Conservation (phyloP, 2,888 invertebrate genomes). For the Sesia apiformis region DNA sequence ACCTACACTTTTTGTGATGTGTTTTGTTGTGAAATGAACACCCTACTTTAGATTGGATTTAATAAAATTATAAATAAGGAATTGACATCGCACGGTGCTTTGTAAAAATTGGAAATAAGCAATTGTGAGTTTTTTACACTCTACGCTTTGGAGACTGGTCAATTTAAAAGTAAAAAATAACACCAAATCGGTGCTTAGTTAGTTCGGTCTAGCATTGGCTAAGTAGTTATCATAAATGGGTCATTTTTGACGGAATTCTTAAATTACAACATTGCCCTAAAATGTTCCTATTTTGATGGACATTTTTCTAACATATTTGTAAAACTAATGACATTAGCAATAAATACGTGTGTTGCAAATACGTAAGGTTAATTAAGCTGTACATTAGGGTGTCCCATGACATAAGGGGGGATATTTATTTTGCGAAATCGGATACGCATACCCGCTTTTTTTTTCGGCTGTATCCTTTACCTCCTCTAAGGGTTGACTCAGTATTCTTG, state of each 20-base stretch:
- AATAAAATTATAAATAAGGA: not conserved
- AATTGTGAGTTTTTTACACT: not conserved
- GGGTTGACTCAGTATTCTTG: no score
- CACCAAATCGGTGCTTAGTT: not conserved
- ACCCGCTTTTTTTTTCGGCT: no score
- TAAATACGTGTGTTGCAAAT: no score
- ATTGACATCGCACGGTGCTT: slow-evolving; percentile 5
- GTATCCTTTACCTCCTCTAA: no score
- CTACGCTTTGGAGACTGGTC: slow-evolving; percentile 2
- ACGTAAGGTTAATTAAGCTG: no score
- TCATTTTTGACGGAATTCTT: not conserved
- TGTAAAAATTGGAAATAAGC: not conserved
- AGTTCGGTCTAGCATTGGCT: not conserved
- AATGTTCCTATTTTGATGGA: slow-evolving; percentile 9
- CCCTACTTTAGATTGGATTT: no score
- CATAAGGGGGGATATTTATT: no score
- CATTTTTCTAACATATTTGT: not conserved
- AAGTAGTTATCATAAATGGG: not conserved
- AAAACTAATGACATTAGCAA: no score
- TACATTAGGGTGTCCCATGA: no score
- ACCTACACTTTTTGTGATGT: no score
- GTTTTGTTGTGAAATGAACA: no score
- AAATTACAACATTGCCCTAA: slow-evolving; percentile 11
- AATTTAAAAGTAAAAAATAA: not conserved
- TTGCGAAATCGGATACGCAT: no score